These are phyloP conservation scores for Drosophila truncata DNA, from an alignment of 1,140 invertebrate species.

Conservation along the genomic window DNA sequence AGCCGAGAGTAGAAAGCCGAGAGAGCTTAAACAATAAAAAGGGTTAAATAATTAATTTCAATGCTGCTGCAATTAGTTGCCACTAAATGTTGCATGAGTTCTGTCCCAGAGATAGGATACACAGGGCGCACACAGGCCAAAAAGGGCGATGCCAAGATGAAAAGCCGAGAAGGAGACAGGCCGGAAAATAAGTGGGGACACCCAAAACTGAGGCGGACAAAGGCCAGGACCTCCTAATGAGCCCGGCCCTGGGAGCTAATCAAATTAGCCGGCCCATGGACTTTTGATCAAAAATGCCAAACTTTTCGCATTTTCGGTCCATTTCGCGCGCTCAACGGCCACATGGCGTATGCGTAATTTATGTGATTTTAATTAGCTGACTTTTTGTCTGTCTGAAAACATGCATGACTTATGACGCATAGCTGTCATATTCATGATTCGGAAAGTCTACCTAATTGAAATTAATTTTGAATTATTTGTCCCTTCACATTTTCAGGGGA, in stretches of 20 bases:
- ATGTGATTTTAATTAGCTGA: slow-evolving; percentile 77
- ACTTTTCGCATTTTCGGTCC: slow-evolving; percentile 60
- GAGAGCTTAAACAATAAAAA: slow-evolving; percentile 81
- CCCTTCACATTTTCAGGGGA: slow-evolving; percentile 7
- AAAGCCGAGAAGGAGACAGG: slow-evolving; percentile 26
- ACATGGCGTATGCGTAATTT: slow-evolving; percentile 78
- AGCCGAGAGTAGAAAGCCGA: slow-evolving; percentile 26
- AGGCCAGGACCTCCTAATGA: slow-evolving; percentile 70
- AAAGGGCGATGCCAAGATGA: slow-evolving; percentile 16
- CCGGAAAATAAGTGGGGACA: neutral
- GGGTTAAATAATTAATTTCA: slow-evolving; percentile 84
- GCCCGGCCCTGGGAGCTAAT: slow-evolving; percentile 57
- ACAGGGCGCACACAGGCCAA: slow-evolving; percentile 10
- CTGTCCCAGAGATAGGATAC: slow-evolving; percentile 59
- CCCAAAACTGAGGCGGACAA: neutral
- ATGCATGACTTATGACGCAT: slow-evolving; percentile 72
- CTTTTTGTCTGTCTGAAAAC: slow-evolving; percentile 20
- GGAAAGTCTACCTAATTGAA: slow-evolving; percentile 69
- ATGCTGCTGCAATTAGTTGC: slow-evolving; percentile 83
- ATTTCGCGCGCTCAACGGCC: slow-evolving; percentile 49
- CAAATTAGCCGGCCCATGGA: slow-evolving; percentile 71
- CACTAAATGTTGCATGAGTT: slow-evolving; percentile 80
- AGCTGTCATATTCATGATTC: slow-evolving; percentile 78
- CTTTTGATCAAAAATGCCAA: slow-evolving; percentile 75
- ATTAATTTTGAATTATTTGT: slow-evolving; percentile 78